phyloP scores from a whole-genome alignment of 2,113 vertebrate genomes.

The rabbit (Oryctolagus cuniculus) region DNA sequence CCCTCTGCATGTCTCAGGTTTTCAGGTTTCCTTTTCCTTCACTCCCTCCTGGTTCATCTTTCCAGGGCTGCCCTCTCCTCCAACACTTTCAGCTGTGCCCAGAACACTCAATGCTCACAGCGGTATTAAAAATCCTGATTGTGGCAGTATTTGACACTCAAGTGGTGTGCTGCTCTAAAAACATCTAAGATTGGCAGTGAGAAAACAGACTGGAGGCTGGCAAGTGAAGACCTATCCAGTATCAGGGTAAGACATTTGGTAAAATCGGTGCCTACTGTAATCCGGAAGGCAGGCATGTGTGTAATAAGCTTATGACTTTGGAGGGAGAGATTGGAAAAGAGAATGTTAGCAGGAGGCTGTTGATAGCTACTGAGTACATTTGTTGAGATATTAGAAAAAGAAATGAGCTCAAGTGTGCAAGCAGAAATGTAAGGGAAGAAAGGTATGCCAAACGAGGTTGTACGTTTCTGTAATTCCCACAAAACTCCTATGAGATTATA shows the following conservation, averaged over 20 bases:
- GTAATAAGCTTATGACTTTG: not conserved
- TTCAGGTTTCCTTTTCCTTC: not conserved
- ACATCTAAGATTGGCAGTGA: constrained; percentile 36
- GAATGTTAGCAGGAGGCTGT: not conserved
- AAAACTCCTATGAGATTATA: constrained; percentile 1
- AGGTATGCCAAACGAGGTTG: not conserved
- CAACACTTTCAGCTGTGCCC: not conserved
- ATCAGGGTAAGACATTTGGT: not conserved
- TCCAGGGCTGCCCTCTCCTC: not conserved
- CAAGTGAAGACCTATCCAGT: not conserved
- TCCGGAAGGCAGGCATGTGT: not conserved
- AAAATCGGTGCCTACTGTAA: not conserved
- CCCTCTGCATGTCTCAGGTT: not conserved
- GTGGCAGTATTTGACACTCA: not conserved
- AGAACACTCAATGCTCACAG: not conserved
- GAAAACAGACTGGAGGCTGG: not conserved
- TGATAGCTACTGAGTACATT: not conserved
- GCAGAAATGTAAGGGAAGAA: not conserved
- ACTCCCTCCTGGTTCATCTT: not conserved
- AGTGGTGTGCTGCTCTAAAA: not conserved
- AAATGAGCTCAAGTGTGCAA: not conserved
- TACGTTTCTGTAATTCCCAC: not conserved
- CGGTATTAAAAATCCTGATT: not conserved
- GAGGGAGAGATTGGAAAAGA: not conserved
- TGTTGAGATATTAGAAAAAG: not conserved